Percentiles rank a stretch among this genome's conserved stretches.
Evolutionary conservation across 1,140 invertebrate species (phyloP).

Genomic region (Trichoplusia ni): DNA sequence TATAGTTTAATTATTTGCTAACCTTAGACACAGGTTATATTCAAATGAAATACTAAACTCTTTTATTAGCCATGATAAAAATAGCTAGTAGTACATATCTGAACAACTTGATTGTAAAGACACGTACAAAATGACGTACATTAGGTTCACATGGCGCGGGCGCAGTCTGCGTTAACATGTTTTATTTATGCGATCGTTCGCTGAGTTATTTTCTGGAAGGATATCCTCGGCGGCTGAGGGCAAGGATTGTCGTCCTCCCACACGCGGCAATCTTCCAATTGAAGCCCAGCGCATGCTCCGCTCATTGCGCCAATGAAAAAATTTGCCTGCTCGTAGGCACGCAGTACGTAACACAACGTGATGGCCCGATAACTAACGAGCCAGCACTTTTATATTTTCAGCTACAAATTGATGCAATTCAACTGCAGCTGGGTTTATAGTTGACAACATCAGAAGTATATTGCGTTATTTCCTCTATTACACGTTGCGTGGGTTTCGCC

Average conservation of each 20-base stretch:
- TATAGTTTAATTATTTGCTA: too few relatives aligned
- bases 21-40: too few relatives aligned
- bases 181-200: constrained; percentile 47
- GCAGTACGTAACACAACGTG: constrained; percentile 18
- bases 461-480: not conserved
- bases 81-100: too few relatives aligned
- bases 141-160: not conserved
- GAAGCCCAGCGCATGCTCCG: constrained; percentile 64
- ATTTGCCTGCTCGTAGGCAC: constrained; percentile 51
- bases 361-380: constrained; percentile 7
- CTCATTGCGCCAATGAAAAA: constrained; percentile 79
- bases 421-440: not conserved
- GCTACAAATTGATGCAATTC: constrained; percentile 8
- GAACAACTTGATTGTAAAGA: not conserved
- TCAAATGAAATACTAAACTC: too few relatives aligned
- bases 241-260: constrained; percentile 75
- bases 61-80: too few relatives aligned
- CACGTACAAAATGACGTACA: not conserved
- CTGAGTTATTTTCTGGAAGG: constrained; percentile 76
- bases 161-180: constrained; percentile 7
- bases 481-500: not conserved
- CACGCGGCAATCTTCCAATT: constrained; percentile 76
- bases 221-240: constrained; percentile 73
- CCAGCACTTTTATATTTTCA: not conserved
- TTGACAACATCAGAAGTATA: not conserved